Evolutionary conservation across 2,113 vertebrate species (phyloP), one percentile per base, ranked within the genome.

Genomic region (Pheucticus melanocephalus): DNA sequence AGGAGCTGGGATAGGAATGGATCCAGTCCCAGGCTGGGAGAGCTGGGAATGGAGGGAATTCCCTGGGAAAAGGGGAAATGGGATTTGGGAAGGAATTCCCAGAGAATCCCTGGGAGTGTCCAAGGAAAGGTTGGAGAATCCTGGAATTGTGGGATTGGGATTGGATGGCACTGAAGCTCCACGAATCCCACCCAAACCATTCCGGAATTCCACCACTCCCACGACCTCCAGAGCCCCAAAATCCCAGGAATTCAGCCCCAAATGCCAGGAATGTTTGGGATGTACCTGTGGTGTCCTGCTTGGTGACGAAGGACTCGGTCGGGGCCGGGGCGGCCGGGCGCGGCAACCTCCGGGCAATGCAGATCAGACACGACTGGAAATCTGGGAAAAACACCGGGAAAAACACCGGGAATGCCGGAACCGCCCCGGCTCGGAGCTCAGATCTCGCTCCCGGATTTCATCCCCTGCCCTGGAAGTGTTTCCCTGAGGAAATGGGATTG

Each of bases 271-370:
- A 14, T n/a, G 22, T n/a, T 13, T 5, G 56, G 56, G n/a, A 11
- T 1, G 9, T 97, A 99, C 99, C 99, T 98, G 99, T 99, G 96
- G 99, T 98, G 97, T 99, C 99, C 95, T 99, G 99, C 97, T 99
- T 99, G 73, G 99, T 99, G 97, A 99, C 98, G 56, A 99, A 99
- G 75, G 99, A 99, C 97, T 99, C 99, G 0, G 98, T 97, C 78
- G 98, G 97, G 89, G 98, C 94, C 44, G 98, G 95, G 19, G 98
- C 86, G 92, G 98, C 97, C 30, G 98, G 88, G 40, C 98, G 98
- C 82, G 99, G 99, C 83, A 99, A 97, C 68, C 99, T 97, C 64
- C 99, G 99, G 7, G 99, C 99, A 17, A 99, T 99, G 97, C 99
- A 99, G 85, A 99, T 99, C 95, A 99, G 97, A 95, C 99, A 99